Evolutionary conservation across 2,113 vertebrate genomes (phyloP), one percentile per base, ranked within the genome.

Genomic region (Malurus cyaneus): DNA sequence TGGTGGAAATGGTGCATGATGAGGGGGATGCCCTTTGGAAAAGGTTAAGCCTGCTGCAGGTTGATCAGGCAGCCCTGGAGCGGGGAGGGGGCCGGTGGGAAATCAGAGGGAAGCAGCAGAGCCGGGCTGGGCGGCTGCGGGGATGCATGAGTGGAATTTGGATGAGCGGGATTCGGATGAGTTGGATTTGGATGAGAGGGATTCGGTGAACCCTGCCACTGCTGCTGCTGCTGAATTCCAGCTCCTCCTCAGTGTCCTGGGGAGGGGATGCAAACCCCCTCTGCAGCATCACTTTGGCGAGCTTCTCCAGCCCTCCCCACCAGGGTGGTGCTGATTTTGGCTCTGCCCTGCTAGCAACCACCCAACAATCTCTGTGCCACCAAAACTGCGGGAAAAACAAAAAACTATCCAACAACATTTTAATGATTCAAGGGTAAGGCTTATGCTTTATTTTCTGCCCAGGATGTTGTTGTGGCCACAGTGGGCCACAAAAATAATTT

Each of bases 11-110:
- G 71, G 69, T 62, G 72, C 61, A 4, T 61, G 92, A 78, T 42
- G 91, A 94, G 85, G 94, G 94, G 88, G 59, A 26, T 93, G 95
- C 89, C 95, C 96, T 97, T 96, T 94, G 85, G 81, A 96, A 96
- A 96, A 97, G 96, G 96, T 96, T 89, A 94, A 72, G 32, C 15
- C 83, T 73, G 83, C 80, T 52, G 83, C 76, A 2, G 25, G 79
- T 65, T 87, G 5, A 52, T 78, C n/a, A 8, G 8, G 1, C 20
- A 6, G 94, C n/a, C 21, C 50, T 12, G 77, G 16, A 42, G 59
- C 47, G 0, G 53, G 70, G 76, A 18, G 17, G 59, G 14, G 46
- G 36, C 89, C 6, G 1, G 29, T 3, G 88, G 83, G 81, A 89
- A 74, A 88, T 36, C 44, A 11, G 54, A 42, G 73, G 78, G 88